These are phyloP conservation scores for Sebastes matsubarae DNA, from an alignment of 2,797 vertebrate genomes.

Conservation along the genomic window DNA sequence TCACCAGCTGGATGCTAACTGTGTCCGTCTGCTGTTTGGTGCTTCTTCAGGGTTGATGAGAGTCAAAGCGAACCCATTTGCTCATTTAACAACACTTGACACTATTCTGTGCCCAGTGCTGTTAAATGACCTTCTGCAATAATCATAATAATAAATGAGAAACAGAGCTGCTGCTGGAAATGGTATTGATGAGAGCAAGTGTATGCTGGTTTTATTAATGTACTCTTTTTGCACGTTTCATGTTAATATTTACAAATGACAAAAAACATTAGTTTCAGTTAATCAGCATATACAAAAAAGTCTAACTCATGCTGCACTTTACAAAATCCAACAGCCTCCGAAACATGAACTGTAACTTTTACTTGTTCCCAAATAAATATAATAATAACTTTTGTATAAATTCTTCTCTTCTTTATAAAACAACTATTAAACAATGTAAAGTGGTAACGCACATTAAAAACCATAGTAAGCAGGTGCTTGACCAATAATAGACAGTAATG, in stretches of 20 bases:
- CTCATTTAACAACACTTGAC: not conserved
- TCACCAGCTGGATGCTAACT: not conserved
- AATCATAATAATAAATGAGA: not conserved
- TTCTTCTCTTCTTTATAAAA: not conserved
- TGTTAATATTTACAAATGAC: not conserved
- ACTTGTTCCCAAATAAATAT: not conserved
- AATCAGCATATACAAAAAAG: not conserved
- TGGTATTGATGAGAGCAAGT: not conserved
- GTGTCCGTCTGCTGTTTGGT: not conserved
- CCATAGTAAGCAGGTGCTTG: no score
- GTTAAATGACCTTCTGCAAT: not conserved
- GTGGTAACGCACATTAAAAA: rapidly evolving
- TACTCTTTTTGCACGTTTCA: not conserved
- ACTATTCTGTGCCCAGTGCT: not conserved
- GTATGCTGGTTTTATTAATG: not conserved
- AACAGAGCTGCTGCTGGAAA: not conserved
- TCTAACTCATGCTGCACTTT: not conserved
- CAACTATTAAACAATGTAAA: not conserved
- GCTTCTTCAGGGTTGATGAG: not conserved
- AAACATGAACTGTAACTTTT: not conserved
- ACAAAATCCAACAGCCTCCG: not conserved
- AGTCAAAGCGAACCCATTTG: not conserved
- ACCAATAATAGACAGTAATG: no score
- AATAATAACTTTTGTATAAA: not conserved
- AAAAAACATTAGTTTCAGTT: not conserved